phyloP scores from a whole-genome alignment of 1,140 invertebrate genomes.

The Drosophila paulistorum region DNA sequence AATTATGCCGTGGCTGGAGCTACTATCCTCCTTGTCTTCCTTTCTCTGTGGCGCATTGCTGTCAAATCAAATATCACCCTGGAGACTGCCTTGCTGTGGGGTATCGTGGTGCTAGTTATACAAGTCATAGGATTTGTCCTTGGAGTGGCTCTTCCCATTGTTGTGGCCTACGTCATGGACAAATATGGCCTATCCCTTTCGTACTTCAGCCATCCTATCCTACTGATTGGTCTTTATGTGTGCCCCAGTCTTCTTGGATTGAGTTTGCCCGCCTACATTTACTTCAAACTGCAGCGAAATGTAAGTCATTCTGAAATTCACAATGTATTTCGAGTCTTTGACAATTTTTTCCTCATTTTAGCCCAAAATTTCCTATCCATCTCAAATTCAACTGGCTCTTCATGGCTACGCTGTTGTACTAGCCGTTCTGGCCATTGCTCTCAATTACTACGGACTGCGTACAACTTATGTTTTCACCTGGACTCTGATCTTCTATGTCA shows the following conservation, averaged over 20 bases:
- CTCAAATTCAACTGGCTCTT: conserved; percentile 53
- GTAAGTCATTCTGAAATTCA: conserved; percentile 24
- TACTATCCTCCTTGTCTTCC: conserved; percentile 79
- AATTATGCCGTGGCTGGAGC: conserved; percentile 85
- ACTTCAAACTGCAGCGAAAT: conserved; percentile 67
- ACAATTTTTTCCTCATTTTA: background rate
- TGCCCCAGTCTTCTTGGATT: conserved; percentile 51
- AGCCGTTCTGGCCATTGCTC: conserved; percentile 29
- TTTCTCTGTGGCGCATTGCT: conserved; percentile 63
- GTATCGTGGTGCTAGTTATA: conserved; percentile 44
- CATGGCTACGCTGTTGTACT: conserved; percentile 61
- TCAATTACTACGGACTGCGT: conserved; percentile 50
- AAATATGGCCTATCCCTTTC: conserved; percentile 84
- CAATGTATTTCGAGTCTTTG: background rate
- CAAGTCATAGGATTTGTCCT: conserved; percentile 73
- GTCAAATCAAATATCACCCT: conserved; percentile 36
- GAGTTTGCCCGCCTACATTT: conserved; percentile 60
- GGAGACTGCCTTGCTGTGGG: conserved; percentile 41
- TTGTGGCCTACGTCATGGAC: conserved; percentile 83
- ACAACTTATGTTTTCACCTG: conserved; percentile 57
- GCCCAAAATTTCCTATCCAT: conserved; percentile 44
- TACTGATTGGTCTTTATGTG: conserved; percentile 84
- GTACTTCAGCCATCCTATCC: conserved; percentile 87
- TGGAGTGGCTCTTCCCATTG: conserved; percentile 83
- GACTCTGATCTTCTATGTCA: conserved; percentile 54